A percentile compares a stretch with the other conserved stretches of the same genome.
Conservation (phyloP, 2,113 vertebrate genomes). For the Serranochromis macrocephalus region DNA sequence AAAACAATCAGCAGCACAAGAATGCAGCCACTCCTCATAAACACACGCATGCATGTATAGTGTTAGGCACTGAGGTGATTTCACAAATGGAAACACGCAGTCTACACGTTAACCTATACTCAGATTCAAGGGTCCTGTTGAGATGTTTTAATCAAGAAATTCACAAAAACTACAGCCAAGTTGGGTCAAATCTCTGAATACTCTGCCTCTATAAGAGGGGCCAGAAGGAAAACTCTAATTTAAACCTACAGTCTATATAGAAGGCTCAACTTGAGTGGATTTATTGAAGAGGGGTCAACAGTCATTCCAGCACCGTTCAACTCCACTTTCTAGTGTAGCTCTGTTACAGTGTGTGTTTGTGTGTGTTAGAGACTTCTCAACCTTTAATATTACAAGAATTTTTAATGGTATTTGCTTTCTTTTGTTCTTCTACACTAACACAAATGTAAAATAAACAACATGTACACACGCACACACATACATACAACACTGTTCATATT, state of each 20-base stretch:
- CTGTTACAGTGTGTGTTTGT: background rate
- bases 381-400: conserved; percentile 13
- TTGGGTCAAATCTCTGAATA: background rate
- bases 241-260: background rate
- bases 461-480: background rate
- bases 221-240: conserved; percentile 3
- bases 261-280: conserved; percentile 17
- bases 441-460: background rate
- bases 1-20: conserved; percentile 3
- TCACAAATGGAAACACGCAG: background rate
- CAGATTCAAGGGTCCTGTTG: background rate
- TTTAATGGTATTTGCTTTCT: background rate
- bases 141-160: background rate
- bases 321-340: conserved; percentile 15
- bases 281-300: conserved; percentile 39
- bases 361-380: background rate
- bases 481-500: background rate
- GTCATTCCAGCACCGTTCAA: conserved; percentile 36
- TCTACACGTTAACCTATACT: background rate
- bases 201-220: background rate
- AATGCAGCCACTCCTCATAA: background rate
- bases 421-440: background rate
- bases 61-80: background rate
- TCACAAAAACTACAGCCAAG: background rate
- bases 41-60: background rate